These are phyloP conservation scores for Muscina levida DNA, from an alignment of 2,888 invertebrate species.

Conservation along the genomic window DNA sequence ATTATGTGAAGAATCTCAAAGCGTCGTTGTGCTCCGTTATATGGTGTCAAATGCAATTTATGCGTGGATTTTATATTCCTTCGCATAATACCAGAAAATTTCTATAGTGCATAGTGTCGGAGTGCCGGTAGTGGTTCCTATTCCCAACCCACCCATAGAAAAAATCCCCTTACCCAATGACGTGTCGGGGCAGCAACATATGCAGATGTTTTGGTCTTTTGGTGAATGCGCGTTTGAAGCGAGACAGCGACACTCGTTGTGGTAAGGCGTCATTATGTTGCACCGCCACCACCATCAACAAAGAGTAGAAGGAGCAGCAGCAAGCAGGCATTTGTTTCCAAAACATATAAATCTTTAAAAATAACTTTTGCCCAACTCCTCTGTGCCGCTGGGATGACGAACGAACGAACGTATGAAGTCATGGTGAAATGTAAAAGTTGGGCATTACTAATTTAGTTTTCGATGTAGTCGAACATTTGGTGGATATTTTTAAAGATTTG, in stretches of 20 bases:
- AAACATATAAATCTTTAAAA: conserved; percentile 60
- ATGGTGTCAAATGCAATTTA: conserved; percentile 59
- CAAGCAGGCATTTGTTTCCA: conserved; percentile 38
- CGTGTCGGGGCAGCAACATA: neutral
- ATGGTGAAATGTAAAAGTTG: conserved; percentile 45
- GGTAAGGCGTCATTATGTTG: no score
- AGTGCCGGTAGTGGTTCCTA: no score
- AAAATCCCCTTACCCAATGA: neutral
- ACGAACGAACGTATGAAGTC: no score
- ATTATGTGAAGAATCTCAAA: conserved; percentile 43
- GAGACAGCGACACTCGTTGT: no score
- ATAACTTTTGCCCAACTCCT: conserved; percentile 55
- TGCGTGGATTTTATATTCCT: conserved; percentile 39
- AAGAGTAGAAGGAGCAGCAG: neutral
- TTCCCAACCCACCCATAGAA: neutral
- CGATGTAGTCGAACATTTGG: conserved; percentile 21
- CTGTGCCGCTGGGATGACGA: neutral
- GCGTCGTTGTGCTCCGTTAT: conserved; percentile 31
- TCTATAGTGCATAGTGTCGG: no score
- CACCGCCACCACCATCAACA: neutral
- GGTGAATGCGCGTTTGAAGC: neutral
- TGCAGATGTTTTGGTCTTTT: conserved; percentile 16
- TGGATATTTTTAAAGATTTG: conserved; percentile 52
- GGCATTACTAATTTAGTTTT: conserved; percentile 57
- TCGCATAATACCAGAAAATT: conserved; percentile 21